Evolutionary conservation across 1,140 invertebrate species (phyloP), one percentile per base, ranked within the genome.

Genomic region (Polypedilum vanderplanki): DNA sequence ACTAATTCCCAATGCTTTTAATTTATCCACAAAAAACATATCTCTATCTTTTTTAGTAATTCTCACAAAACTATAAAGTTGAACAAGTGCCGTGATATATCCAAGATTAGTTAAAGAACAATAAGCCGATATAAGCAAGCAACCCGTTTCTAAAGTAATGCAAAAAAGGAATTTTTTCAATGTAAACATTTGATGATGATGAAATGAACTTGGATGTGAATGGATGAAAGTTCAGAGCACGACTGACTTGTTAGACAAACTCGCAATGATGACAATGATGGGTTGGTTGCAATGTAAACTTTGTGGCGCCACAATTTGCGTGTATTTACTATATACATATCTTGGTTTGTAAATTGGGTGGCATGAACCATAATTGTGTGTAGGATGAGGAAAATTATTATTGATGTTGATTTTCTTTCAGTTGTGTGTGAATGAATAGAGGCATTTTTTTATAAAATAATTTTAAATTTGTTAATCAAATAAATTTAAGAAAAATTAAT

Each of bases 111-210:
- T 57, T 3, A 15, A 12, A 57, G 46, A 12, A 57, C 46, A 57
- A 57, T 57, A 57, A 15, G 15, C 12, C 1, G 46, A 12, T 12
- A 57, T 15, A 57, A 57, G n/a, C 12, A 57, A 12, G 7, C 46
- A 12, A 15, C 46, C 46, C 8, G 8, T 4, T 15, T 57, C 46
- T 4, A 57, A n/a, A n/a, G 10, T 57, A 4, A 57, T 15, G n/a
- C 46, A 57, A 57, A 57, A 57, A 4, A 57, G n/a, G 15, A 57
- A 57, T 57, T 57, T 57, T n/a, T 57, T 57, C 46, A 57, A n/a
- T 15, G 15, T n/a, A 57, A 57, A 57, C 12, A 4, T 4, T 12
- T n/a, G 3, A 57, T n/a, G n/a, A 57, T 1, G 15, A 57, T n/a
- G 46, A 15, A 15, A 57, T 57, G n/a, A 57, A 57, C 10, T n/a